Conservation (phyloP, 2,797 vertebrate species). For the Masticophis lateralis region DNA sequence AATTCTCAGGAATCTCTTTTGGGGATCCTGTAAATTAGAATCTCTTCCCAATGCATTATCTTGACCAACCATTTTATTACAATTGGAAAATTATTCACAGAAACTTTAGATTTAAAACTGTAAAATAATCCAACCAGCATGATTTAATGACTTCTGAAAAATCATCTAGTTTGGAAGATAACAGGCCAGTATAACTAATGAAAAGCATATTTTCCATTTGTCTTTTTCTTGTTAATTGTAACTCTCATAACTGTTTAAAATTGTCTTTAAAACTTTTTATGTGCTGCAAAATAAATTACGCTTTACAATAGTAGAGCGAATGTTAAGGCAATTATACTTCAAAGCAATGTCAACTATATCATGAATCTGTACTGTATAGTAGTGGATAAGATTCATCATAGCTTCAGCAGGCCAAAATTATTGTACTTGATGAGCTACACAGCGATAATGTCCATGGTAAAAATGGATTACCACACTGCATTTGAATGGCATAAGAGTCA, state of each 20-base stretch:
- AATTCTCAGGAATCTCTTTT: neutral
- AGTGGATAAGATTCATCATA: neutral
- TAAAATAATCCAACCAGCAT: neutral
- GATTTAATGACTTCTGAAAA: neutral
- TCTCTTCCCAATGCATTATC: neutral
- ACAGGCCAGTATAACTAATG: neutral
- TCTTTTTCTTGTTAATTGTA: neutral
- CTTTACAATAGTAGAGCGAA: neutral
- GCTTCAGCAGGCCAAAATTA: neutral
- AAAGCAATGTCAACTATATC: neutral
- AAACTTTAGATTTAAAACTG: neutral
- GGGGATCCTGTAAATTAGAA: neutral
- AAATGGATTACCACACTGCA: neutral
- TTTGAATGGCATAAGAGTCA: neutral
- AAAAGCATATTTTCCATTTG: neutral
- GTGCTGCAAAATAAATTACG: neutral
- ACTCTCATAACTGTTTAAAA: neutral
- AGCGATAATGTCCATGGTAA: neutral
- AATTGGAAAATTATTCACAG: neutral
- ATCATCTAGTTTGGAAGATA: neutral
- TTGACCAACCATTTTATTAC: neutral
- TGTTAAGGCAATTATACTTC: neutral
- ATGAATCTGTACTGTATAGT: neutral
- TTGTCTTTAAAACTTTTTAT: neutral
- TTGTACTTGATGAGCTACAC: neutral